These are phyloP conservation scores for Acanthosoma haemorrhoidale DNA, from an alignment of 2,888 invertebrate species.

Conservation along the genomic window DNA sequence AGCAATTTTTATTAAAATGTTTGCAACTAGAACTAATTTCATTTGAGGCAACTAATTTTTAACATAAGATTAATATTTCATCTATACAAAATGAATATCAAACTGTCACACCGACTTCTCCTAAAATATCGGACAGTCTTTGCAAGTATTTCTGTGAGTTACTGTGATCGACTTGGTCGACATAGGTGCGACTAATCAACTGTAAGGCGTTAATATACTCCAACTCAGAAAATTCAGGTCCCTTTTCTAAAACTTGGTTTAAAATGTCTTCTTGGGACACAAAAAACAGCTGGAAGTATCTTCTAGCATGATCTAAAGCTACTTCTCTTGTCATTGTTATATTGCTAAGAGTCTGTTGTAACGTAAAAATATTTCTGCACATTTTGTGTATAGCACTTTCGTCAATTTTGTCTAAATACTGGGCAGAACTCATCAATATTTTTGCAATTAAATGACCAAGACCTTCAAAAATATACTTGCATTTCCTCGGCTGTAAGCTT, in stretches of 20 bases:
- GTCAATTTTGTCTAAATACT: conserved; percentile 72
- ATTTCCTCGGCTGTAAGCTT: conserved; percentile 69
- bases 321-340: conserved; percentile 76
- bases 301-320: conserved; percentile 81
- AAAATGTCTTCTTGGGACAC: conserved; percentile 80
- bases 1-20: neutral
- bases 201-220: conserved; percentile 84
- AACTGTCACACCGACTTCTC: conserved; percentile 75
- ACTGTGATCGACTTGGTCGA: conserved; percentile 43
- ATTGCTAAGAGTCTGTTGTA: conserved; percentile 79
- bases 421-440: conserved; percentile 73
- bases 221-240: conserved; percentile 78
- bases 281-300: conserved; percentile 81
- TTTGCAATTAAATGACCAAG: conserved; percentile 76
- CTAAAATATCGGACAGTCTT: conserved; percentile 76
- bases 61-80: neutral
- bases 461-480: conserved; percentile 87
- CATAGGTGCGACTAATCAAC: conserved; percentile 56
- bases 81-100: conserved; percentile 43
- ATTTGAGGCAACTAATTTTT: neutral
- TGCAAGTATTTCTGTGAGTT: conserved; percentile 58
- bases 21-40: neutral
- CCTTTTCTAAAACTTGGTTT: conserved; percentile 74
- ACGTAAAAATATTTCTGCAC: conserved; percentile 76
- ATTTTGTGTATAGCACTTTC: conserved; percentile 76